Evolutionary conservation across 1,140 invertebrate genomes (phyloP), one percentile per base, ranked within the genome.

Genomic region (Heliconius nattereri): DNA sequence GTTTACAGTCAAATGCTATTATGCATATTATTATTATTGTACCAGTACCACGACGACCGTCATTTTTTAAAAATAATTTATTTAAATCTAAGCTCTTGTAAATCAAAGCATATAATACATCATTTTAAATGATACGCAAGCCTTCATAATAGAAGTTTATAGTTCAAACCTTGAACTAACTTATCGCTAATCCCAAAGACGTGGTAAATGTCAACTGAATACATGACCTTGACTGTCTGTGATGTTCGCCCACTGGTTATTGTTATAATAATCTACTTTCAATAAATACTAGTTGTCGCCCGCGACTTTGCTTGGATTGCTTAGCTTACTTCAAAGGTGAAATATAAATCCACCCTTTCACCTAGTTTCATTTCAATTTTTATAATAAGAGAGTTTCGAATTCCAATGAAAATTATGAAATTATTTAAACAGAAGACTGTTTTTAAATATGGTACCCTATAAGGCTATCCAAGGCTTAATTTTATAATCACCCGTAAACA

Each of bases 81-180:
- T 57, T 57, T 57, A 57, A 57, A 57, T 23, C 8, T 11, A 66
- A 66, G 23, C 60, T 29, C n/a, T 66, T 29, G 13, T 66, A 66
- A 13, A 66, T 16, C 8, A 5, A 66, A 66, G 60, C 60, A 16
- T 26, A 66, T 29, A 29, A 66, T 66, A 23, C 9, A 29, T 66
- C 60, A 66, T 29, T 29, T 66, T 66, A 66, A 29, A 29, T 26
- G 23, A 66, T 29, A 66, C 13, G 26, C 23, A 75, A 75, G 32
- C 54, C 74, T 40, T 66, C 29, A 75, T 73, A 66, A 37, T 23
- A 60, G 32, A 60, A 75, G 74, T 75, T 74, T 74, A 75, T 75
- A 60, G 74, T 60, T 75, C 54, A 40, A 37, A 60, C n/a, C 52
- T 29, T 75, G 60, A 75, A 40, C 13, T n/a, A 66, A 66, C 60